Percentiles rank a stretch among this genome's conserved stretches.
Evolutionary conservation across 2,797 vertebrate species (phyloP).

Genomic region (Propithecus deckenii): DNA sequence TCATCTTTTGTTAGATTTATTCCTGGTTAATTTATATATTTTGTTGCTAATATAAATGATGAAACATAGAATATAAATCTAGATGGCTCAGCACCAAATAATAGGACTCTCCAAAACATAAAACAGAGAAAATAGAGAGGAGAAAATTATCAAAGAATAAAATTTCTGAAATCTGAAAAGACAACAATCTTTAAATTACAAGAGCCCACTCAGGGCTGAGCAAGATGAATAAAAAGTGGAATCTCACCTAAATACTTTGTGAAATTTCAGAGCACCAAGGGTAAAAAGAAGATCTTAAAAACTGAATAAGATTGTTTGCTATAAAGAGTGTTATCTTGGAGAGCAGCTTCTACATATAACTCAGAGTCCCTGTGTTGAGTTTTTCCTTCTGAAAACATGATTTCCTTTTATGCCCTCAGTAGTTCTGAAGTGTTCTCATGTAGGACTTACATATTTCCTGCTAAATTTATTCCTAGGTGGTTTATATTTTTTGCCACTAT

Average conservation of each 20-base stretch:
- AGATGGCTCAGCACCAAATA: not conserved
- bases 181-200: constrained; percentile 13
- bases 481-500: constrained; percentile 3
- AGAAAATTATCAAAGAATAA: not conserved
- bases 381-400: constrained; percentile 45
- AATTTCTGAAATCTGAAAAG: constrained; percentile 20
- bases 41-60: not conserved
- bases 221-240: not conserved
- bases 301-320: not conserved
- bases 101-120: not conserved
- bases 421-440: constrained; percentile 55
- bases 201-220: not conserved
- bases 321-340: constrained; percentile 32
- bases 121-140: not conserved
- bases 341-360: not conserved
- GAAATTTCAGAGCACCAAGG: constrained; percentile 37
- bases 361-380: not conserved
- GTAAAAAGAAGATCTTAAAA: constrained; percentile 52
- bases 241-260: not conserved
- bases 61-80: not conserved
- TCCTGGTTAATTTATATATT: not conserved
- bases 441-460: constrained; percentile 35
- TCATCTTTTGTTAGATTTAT: not conserved
- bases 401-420: constrained; percentile 32
- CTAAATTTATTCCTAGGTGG: not conserved